Evolutionary conservation across 2,113 vertebrate species (phyloP).

Genomic region (Phalacrocorax pelagicus): DNA sequence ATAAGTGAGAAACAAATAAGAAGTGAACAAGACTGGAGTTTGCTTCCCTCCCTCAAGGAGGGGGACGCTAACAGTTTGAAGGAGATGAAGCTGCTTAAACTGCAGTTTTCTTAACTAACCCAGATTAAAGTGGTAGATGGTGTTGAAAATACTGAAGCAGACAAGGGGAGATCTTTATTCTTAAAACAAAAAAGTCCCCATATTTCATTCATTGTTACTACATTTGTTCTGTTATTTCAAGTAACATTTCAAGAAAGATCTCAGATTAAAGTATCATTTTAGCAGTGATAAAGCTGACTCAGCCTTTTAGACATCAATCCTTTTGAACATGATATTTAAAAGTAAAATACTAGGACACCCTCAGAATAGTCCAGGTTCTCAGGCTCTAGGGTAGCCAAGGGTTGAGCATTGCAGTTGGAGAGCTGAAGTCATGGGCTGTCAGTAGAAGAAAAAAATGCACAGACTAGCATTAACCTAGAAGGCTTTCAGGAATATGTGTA

Average conservation of each 20-base stretch:
- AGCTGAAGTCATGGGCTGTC: not conserved
- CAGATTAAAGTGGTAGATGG: not conserved
- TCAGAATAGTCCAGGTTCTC: not conserved
- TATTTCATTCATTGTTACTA: not conserved
- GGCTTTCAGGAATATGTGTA: not conserved
- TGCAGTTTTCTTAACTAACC: not conserved
- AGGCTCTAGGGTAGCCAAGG: not conserved
- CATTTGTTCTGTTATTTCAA: not conserved
- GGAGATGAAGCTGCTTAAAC: not conserved
- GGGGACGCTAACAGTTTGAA: not conserved
- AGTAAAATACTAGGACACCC: not conserved
- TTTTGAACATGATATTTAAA: not conserved
- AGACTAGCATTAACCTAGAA: not conserved
- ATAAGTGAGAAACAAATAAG: not conserved
- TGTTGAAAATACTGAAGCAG: not conserved
- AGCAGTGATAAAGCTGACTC: not conserved
- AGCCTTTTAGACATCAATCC: not conserved
- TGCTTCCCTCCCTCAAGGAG: not conserved
- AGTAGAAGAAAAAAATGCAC: not conserved
- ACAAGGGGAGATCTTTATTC: not conserved
- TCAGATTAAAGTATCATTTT: not conserved
- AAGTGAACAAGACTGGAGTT: not conserved
- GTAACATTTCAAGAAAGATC: not conserved
- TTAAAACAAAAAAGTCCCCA: not conserved
- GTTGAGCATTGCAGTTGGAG: not conserved